Evolutionary conservation across 2,888 invertebrate species (phyloP), one percentile per base, ranked within the genome.

Genomic region (Phrixothrix hirtus): DNA sequence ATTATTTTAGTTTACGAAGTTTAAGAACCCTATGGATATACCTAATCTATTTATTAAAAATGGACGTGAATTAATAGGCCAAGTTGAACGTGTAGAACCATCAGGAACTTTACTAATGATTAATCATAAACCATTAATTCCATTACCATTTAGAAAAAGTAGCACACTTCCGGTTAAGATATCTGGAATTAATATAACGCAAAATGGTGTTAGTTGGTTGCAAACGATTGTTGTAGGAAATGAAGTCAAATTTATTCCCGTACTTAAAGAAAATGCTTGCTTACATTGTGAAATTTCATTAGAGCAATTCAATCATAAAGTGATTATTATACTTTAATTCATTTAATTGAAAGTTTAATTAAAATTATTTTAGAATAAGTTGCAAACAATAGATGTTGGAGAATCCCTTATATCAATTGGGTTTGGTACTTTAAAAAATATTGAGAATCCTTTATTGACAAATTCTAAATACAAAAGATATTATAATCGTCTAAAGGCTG

Each of bases 371-470:
- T 51, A 77, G 74, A 75, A 74, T 27, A 68, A 71, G 51, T 26
- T 47, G 12, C 50, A 62, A 32, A 75, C 75, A 5, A 59, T 81
- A 16, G 73, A 80, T 59, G 74, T 85, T 46, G 83, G 81, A 0
- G 78, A 80, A 58, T 77, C 78, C 34, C 71, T 83, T 32, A 67
- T 79, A 0, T 73, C 70, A 62, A 69, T 81, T 49, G 80, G 80
- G 70, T 95, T 94, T 70, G 95, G 91, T 0, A 91, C 92, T 0
- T 55, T 66, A 9, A 62, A 54, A 1, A 83, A 84, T 1, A 88
- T 92, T 0, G 93, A 94, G 75, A 92, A 92, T 46, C 75, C 71
- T 66, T 68, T 66, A 63, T 41, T 64, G 6, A 65, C 65, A 15
- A 72, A 74, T 47, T 69, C 71, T 29, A 57, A 65, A 5, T 67